These are phyloP conservation scores for Antrozous pallidus DNA, from an alignment of 2,797 vertebrate genomes.

Conservation along the genomic window DNA sequence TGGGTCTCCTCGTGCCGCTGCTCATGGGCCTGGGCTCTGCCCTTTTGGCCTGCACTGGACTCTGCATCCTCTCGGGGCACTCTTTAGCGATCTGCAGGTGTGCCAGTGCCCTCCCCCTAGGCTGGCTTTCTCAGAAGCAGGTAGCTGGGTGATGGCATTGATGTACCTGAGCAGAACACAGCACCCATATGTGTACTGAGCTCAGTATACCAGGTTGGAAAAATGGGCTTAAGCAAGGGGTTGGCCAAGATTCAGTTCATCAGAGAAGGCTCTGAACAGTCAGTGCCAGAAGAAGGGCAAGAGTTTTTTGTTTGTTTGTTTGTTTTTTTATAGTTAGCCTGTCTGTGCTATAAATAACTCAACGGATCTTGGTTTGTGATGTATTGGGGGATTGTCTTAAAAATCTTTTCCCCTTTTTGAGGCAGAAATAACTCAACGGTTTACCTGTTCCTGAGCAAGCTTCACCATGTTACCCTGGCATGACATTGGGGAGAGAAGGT, in stretches of 20 bases:
- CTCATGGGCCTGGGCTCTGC: background rate
- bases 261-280: slow-evolving; percentile 5
- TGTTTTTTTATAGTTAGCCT: slow-evolving; percentile 33
- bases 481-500: background rate
- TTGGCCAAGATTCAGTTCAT: background rate
- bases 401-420: background rate
- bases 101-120: background rate
- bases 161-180: background rate
- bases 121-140: background rate
- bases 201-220: background rate
- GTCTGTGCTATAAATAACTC: slow-evolving; percentile 10
- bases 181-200: background rate
- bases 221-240: background rate
- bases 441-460: background rate
- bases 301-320: no score
- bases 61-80: background rate
- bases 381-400: background rate
- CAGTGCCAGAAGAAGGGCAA: background rate
- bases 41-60: background rate
- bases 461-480: accelerated
- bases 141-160: background rate
- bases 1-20: background rate
- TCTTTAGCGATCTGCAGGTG: background rate
- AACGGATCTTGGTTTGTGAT: background rate
- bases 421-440: background rate